Evolutionary conservation across 92 coral and sea anemone species (phyloP).

Genomic region (Ricordea florida): DNA sequence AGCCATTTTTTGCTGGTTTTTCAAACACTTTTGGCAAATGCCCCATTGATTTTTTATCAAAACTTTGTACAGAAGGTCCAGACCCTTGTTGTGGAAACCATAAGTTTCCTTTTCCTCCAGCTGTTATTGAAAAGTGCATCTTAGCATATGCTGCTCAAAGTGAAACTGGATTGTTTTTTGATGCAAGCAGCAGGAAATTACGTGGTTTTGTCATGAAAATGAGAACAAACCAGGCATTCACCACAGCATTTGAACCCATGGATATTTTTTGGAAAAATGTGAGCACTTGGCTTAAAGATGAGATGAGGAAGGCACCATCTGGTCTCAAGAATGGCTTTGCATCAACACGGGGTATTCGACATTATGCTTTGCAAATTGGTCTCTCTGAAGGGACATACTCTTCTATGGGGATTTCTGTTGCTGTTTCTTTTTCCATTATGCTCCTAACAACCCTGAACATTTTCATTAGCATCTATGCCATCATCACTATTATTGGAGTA

Average conservation of each 20-base stretch:
- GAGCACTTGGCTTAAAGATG: conserved; percentile 47
- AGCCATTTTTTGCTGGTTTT: conserved; percentile 47
- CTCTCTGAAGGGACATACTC: conserved; percentile 75
- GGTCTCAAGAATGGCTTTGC: conserved; percentile 84
- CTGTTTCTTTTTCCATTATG: conserved; percentile 88
- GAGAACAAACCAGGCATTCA: conserved; percentile 55
- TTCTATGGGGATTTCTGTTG: conserved; percentile 87
- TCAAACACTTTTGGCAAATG: conserved; percentile 26
- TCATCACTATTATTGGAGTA: conserved; percentile 83
- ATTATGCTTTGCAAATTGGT: conserved; percentile 76
- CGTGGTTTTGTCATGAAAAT: conserved; percentile 49
- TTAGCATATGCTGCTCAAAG: neutral
- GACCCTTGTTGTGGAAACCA: conserved; percentile 47
- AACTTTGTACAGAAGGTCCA: neutral
- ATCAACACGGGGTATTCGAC: conserved; percentile 40
- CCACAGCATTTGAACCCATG: conserved; percentile 60
- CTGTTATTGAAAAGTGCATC: conserved; percentile 31
- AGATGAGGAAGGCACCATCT: conserved; percentile 67
- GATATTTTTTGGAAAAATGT: conserved; percentile 77
- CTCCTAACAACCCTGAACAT: conserved; percentile 87
- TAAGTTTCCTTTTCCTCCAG: conserved; percentile 63
- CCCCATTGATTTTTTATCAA: conserved; percentile 21
- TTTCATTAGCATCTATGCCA: conserved; percentile 92
- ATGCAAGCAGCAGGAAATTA: conserved; percentile 5
- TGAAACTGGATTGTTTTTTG: conserved; percentile 14